phyloP scores from a whole-genome alignment of 2,113 vertebrate species.

The Periophthalmus modestus region DNA sequence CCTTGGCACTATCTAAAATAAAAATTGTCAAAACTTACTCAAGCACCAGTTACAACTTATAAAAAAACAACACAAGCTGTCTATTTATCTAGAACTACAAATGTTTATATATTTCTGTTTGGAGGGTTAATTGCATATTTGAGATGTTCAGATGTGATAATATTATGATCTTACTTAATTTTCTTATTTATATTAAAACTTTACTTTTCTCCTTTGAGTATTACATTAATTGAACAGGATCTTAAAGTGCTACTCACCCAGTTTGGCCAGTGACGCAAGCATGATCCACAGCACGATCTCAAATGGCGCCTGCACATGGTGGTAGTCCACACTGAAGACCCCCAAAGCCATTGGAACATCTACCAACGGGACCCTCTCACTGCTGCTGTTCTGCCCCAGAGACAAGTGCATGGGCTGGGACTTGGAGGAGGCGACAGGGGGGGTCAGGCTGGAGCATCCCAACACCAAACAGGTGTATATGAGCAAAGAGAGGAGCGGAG shows the following conservation, averaged over 20 bases:
- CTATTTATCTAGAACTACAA: no score
- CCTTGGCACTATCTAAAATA: no score
- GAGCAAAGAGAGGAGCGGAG: constrained; percentile 29
- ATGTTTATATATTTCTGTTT: no score
- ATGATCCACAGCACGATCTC: constrained; percentile 87
- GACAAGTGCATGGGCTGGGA: constrained; percentile 20
- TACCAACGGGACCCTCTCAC: constrained; percentile 27
- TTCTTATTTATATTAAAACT: neutral
- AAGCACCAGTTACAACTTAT: no score
- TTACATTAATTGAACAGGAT: neutral
- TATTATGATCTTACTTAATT: neutral
- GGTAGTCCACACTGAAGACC: constrained; percentile 83
- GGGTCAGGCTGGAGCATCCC: constrained; percentile 36
- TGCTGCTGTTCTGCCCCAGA: constrained; percentile 40
- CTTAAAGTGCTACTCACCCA: constrained; percentile 67
- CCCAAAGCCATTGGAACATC: constrained; percentile 47
- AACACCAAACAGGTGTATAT: constrained; percentile 27
- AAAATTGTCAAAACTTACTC: no score
- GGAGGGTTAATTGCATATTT: no score
- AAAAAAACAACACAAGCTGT: no score
- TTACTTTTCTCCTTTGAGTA: neutral
- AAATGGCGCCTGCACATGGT: constrained; percentile 82
- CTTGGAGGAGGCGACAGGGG: constrained; percentile 13
- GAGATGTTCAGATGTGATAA: neutral
- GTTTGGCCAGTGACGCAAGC: constrained; percentile 85